Evolutionary conservation across 2,888 invertebrate species (phyloP).

Genomic region (Chromoteleia sp.): DNA sequence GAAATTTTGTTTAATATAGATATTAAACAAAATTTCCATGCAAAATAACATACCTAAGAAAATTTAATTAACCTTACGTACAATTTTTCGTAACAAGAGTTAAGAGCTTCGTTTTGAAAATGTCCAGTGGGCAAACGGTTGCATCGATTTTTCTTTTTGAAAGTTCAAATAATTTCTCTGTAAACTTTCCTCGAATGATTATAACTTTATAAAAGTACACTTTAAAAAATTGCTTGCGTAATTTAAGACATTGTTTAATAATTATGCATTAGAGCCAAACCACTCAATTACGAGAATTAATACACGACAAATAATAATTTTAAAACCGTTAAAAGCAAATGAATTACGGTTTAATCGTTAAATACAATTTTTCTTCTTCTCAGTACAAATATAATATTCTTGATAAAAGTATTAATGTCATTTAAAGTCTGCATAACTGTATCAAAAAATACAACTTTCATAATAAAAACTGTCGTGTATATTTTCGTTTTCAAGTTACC

Average conservation of each 20-base stretch:
- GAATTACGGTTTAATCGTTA: not conserved
- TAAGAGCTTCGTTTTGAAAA: not conserved
- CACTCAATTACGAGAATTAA: not conserved
- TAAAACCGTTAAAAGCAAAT: not conserved
- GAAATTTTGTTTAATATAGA: too few relatives aligned
- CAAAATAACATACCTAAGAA: not conserved
- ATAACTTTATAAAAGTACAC: constrained; percentile 5
- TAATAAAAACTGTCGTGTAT: not conserved
- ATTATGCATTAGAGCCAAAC: not conserved
- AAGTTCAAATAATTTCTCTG: constrained; percentile 27
- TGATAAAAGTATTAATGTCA: not conserved
- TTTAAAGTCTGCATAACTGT: too few relatives aligned
- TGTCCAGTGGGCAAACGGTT: constrained; percentile 1
- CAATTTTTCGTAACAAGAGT: not conserved
- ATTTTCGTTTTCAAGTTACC: constrained; percentile 2
- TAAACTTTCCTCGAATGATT: constrained; percentile 10
- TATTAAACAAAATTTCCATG: not conserved
- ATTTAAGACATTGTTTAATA: not conserved
- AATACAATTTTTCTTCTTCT: not conserved
- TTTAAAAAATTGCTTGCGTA: not conserved
- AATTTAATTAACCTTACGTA: not conserved
- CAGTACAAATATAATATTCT: not conserved
- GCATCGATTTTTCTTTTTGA: constrained; percentile 16
- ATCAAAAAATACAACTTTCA: too few relatives aligned
- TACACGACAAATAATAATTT: not conserved